Evolutionary conservation across 2,888 invertebrate genomes (phyloP), one percentile per base, ranked within the genome.

Genomic region (Ophonus ardosiacus): DNA sequence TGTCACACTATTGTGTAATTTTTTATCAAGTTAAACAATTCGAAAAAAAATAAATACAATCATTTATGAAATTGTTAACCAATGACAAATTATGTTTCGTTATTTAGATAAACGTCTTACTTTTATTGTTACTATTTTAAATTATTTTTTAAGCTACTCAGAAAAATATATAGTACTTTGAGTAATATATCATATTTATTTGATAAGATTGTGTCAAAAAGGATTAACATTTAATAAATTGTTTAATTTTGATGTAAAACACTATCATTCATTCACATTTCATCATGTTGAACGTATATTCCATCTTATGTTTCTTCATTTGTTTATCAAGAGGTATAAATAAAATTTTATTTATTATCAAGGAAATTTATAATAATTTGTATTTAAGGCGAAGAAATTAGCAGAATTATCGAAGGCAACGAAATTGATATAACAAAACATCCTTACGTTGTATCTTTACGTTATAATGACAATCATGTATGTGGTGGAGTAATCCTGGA

Each of bases 391-490:
- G 63, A 63, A 10, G 10, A 18, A 61, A 8, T 15, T 18, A 18
- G 21, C 51, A 81, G 21, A 81, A 68, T 81, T 18, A 59, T 76
- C 74, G 61, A 59, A 21, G 83, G 83, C 17, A 8, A 56, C 40
- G 40, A 17, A 76, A 38, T 59, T 15, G n/a, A 18, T 40, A 83
- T 83, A 51, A 61, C 56, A 17, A 21, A 83, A 6, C 17, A 38
- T 76, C 83, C 83, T 21, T 83, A 83, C 31, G 59, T 74, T 24
- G 81, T 81, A 10, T 65, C 81, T 8, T 31, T 81, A 15, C 31
- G 51, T 7, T 51, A 24, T 13, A 56, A 43, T 24, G 51, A 56
- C 13, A 51, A 68, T 24, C 81, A 68, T 56, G 43, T 63, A 10
- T 76, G 76, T 17, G 18, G 76, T 24, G 76, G 76, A 13, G 43